Base-by-base conservation (phyloP, 1,140 invertebrate genomes). In the Chironomus tepperi region DNA sequence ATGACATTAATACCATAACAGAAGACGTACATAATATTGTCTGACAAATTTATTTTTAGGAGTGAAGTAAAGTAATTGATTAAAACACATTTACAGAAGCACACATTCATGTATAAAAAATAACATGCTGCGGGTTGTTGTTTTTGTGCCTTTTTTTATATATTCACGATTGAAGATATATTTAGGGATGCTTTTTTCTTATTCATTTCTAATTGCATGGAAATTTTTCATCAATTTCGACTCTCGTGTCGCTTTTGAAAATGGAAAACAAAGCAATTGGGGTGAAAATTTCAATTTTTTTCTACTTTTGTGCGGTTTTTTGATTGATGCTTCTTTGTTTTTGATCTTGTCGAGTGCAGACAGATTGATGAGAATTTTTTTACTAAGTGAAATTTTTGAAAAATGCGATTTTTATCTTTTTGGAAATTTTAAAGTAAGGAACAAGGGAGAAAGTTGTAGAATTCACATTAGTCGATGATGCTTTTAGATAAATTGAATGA, bases 31-130 rank as follows among this genome's bases (percentile, higher is more conserved):
- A 34, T 34, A 34, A 34, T 34, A 34, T 34, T 34, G 24, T 34
- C 47, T 57, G 47, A 57, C 47, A 57, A 57, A 57, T 57, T 57
- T 57, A 57, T n/a, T 12, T n/a, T 5, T 57, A 57, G 47, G 47
- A 57, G 47, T n/a, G 47, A 12, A 57, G 24, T 34, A 57, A 57
- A 57, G 47, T 57, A 57, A 57, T 57, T 57, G 47, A 57, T 57
- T 57, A 57, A 57, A 57, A 57, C 8, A 57, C 47, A 57, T 57
- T 57, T 15, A 57, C 12, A 57, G n/a, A 57, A n/a, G n/a, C 12
- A 57, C 10, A 57, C 47, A 10, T 47, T 47, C 8, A 47, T 15
- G 5, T 2, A 34, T 2, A 34, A 34, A 34, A 34, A 2, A 5
- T 34, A 2, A 34, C 24, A 34, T 34, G 24, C 24, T 34, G 24